phyloP scores from a whole-genome alignment of 1,140 invertebrate species.

The Drosophila lacertosa region DNA sequence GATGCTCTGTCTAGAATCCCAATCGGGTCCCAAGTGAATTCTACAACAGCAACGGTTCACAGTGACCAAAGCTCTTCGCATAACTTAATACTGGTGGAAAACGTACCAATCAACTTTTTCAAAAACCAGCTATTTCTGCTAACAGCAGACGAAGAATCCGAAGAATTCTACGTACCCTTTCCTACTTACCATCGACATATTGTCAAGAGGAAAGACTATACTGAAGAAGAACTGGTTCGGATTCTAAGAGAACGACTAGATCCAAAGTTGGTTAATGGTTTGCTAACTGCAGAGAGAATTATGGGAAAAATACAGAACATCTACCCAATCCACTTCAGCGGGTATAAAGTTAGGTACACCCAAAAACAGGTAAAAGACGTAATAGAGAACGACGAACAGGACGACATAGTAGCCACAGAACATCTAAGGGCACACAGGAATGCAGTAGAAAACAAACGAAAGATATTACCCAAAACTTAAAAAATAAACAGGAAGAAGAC shows the following conservation, averaged over 20 bases:
- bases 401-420: conserved; percentile 17
- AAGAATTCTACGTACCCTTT: neutral
- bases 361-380: conserved; percentile 5
- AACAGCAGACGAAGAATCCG: neutral
- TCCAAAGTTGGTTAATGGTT: conserved; percentile 11
- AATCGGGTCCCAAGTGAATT: too few species aligned
- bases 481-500: too few species aligned
- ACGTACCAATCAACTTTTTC: neutral
- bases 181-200: neutral
- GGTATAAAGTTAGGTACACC: conserved; percentile 23
- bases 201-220: neutral
- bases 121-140: neutral
- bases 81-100: neutral
- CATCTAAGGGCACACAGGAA: neutral
- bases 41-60: too few species aligned
- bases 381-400: neutral
- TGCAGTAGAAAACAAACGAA: too few species aligned
- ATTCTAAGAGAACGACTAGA: conserved; percentile 1
- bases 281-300: conserved; percentile 7
- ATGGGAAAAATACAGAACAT: conserved; percentile 38
- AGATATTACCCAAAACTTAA: too few species aligned
- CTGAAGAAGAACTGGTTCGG: neutral
- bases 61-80: too few species aligned
- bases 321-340: conserved; percentile 17
- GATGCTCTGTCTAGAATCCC: too few species aligned